phyloP scores from a whole-genome alignment of 2,888 invertebrate genomes.

The Luperina testacea region DNA sequence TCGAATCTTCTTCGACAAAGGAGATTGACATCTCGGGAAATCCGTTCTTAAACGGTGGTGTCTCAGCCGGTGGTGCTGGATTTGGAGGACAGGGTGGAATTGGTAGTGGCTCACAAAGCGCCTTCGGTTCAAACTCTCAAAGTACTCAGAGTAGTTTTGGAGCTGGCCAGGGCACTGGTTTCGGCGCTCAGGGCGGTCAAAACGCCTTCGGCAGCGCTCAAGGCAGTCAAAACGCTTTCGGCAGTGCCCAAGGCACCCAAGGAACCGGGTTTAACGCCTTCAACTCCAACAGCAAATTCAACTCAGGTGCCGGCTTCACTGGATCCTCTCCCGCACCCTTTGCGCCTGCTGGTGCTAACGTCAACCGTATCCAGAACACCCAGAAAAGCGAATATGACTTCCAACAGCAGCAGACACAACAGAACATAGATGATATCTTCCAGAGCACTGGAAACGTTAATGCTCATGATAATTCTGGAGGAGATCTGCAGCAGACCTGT shows the following conservation, averaged over 20 bases:
- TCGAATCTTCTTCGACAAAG: slow-evolving; percentile 61
- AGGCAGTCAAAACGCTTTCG: slow-evolving; percentile 9
- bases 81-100: slow-evolving; percentile 60
- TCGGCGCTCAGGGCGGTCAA: slow-evolving; percentile 24
- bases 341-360: slow-evolving; percentile 78
- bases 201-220: slow-evolving; percentile 10
- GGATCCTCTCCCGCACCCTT: slow-evolving; percentile 85
- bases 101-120: slow-evolving; percentile 39
- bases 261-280: slow-evolving; percentile 57
- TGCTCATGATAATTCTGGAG: slow-evolving; percentile 75
- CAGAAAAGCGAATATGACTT: slow-evolving; percentile 82
- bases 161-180: not conserved
- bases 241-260: slow-evolving; percentile 36
- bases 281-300: slow-evolving; percentile 70
- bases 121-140: slow-evolving; percentile 24
- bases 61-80: slow-evolving; percentile 48
- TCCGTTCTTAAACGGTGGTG: slow-evolving; percentile 77
- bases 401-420: slow-evolving; percentile 79
- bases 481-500: slow-evolving; percentile 89
- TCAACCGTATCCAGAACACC: slow-evolving; percentile 81
- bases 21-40: slow-evolving; percentile 79
- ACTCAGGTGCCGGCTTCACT: slow-evolving; percentile 74
- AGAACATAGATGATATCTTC: slow-evolving; percentile 82
- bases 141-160: slow-evolving; percentile 48
- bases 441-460: slow-evolving; percentile 80